phyloP scores from a whole-genome alignment of 1,140 invertebrate species.

The Neotoxoptera formosana region DNA sequence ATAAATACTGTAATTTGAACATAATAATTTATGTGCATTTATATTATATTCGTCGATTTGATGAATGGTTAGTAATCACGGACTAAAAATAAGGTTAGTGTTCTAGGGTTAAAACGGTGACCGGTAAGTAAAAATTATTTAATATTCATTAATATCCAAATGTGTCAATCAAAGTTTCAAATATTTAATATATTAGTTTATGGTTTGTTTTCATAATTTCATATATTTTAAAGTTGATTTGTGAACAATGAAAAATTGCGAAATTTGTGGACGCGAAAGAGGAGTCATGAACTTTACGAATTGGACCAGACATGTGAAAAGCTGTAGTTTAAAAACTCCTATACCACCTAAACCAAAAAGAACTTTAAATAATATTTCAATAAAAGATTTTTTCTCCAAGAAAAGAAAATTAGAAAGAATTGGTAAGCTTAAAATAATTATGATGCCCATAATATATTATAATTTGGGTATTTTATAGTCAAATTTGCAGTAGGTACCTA shows the following conservation, averaged over 20 bases:
- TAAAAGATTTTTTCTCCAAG: not conserved
- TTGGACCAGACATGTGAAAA: conserved; percentile 4
- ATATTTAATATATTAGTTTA: not conserved
- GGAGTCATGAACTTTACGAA: not conserved
- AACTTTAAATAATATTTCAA: not conserved
- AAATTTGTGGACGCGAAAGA: conserved; percentile 13
- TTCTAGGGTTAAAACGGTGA: not conserved
- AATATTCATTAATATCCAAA: conserved; percentile 6
- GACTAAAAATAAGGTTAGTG: too few relatives aligned
- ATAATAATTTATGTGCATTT: too few relatives aligned
- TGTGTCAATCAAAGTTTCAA: not conserved
- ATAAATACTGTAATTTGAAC: too few relatives aligned
- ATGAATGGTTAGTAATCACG: too few relatives aligned
- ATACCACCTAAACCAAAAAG: not conserved
- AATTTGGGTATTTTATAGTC: too few relatives aligned
- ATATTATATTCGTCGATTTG: too few relatives aligned
- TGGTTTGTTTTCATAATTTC: not conserved
- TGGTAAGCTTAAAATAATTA: not conserved
- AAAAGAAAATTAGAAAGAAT: not conserved
- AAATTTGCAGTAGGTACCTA: too few relatives aligned
- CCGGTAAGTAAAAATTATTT: not conserved
- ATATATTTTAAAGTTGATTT: not conserved
- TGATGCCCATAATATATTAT: too few relatives aligned
- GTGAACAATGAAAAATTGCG: not conserved
- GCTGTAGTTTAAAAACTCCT: not conserved